Base-by-base conservation (phyloP, 1,140 invertebrate genomes). In the Heliconius hewitsoni region DNA sequence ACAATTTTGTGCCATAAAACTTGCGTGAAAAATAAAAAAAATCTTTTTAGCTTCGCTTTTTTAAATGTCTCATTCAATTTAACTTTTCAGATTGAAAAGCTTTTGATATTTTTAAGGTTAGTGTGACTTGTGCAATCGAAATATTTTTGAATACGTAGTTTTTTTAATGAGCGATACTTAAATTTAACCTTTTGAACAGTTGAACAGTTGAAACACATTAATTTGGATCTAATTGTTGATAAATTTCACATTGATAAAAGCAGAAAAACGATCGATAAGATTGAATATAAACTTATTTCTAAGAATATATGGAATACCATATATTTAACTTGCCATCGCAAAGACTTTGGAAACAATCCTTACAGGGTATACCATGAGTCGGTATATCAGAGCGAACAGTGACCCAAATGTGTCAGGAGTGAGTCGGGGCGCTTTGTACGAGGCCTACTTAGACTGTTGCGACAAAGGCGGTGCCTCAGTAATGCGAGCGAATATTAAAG, bases 361-460 rank as follows among this genome's bases (percentile, higher is more conserved):
- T 81, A 72, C 71, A 77, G 60, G 80, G 78, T 76, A 72, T 74
- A 50, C 73, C 42, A 70, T 50, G 60, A 81, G 78, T 55, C 42
- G 83, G 74, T 79, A 81, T 82, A 79, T 83, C 78, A 80, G 78
- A 82, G 82, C 79, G 79, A 82, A 79, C 80, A 79, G 80, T 87
- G 85, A 87, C 85, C 85, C 77, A 87, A 81, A 85, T 87, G 77
- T 77, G 84, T 84, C 85, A 82, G 85, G 84, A 82, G 79, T 83
- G 80, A 82, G 78, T 71, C 76, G 82, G 81, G 77, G 71, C 76
- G 82, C 85, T 87, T 87, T 85, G 84, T 84, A 84, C 83, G 81
- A 78, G 77, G 81, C 84, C 82, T 84, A 85, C 82, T 84, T 86
- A 85, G 84, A 79, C 30, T 30, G 34, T 55, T 72, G 80, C 52